These are phyloP conservation scores for Rhinichthys osculus DNA, from an alignment of 2,797 vertebrate species.

Conservation along the genomic window DNA sequence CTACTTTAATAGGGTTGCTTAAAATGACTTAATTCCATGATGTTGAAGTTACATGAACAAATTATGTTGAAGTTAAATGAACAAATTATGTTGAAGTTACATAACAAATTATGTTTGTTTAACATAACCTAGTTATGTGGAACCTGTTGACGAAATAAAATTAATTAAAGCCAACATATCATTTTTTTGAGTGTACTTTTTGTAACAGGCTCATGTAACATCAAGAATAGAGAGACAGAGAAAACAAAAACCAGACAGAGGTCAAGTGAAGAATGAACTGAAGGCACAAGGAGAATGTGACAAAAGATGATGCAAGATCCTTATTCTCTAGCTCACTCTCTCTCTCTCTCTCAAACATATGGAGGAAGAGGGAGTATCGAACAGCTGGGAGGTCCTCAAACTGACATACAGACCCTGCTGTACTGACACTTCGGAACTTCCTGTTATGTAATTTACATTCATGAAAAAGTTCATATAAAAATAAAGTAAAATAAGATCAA, in stretches of 20 bases:
- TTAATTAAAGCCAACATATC: too few relatives aligned
- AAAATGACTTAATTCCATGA: too few relatives aligned
- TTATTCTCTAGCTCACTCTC: background rate
- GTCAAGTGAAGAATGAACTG: conserved; percentile 20
- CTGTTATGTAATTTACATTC: background rate
- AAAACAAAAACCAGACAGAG: conserved; percentile 10
- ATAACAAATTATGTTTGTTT: too few relatives aligned
- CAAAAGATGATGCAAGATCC: conserved; percentile 29
- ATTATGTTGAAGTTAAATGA: too few relatives aligned
- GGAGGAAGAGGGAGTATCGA: background rate
- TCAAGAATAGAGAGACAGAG: background rate
- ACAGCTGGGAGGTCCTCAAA: conserved; percentile 21
- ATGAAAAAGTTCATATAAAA: background rate
- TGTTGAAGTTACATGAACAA: too few relatives aligned
- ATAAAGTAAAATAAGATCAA: background rate
- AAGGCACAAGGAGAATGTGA: conserved; percentile 12
- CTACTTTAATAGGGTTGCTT: too few relatives aligned
- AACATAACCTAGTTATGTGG: too few relatives aligned
- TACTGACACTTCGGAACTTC: conserved; percentile 18
- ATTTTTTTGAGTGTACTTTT: too few relatives aligned
- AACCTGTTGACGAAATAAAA: too few relatives aligned
- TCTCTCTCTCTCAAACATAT: conserved; percentile 12
- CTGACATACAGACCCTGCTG: background rate
- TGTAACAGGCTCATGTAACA: conserved; percentile 34
- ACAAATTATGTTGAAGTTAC: too few relatives aligned